Conservation (phyloP, 2,113 vertebrate species). For the Malaclemys terrapin region DNA sequence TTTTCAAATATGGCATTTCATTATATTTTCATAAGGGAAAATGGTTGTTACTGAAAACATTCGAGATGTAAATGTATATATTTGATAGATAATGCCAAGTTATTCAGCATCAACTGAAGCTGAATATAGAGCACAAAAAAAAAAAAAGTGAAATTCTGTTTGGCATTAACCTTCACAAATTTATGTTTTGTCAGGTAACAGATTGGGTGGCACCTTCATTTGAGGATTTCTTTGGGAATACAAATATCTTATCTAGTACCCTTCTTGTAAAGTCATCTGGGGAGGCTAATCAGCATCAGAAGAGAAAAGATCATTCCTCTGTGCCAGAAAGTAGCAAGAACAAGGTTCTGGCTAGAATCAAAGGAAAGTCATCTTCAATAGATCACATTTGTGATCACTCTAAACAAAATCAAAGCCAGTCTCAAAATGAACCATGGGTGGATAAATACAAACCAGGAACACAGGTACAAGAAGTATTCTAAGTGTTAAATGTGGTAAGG, state of each 20-base stretch:
- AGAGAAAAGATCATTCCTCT: conserved; percentile 41
- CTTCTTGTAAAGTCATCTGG: neutral
- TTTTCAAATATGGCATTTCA: neutral
- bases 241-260: neutral
- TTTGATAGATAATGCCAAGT: rapidly evolving
- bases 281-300: conserved; percentile 53
- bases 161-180: neutral
- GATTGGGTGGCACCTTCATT: conserved; percentile 88
- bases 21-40: neutral
- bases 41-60: neutral
- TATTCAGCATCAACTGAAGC: neutral
- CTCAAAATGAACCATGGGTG: conserved; percentile 89
- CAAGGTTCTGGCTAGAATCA: conserved; percentile 76
- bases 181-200: conserved; percentile 68
- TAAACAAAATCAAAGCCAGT: conserved; percentile 17
- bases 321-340: conserved; percentile 49
- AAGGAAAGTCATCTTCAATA: conserved; percentile 33
- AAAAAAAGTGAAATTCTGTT: neutral
- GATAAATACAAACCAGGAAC: conserved; percentile 86
- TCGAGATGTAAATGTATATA: rapidly evolving
- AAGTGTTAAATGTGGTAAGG: neutral
- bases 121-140: neutral
- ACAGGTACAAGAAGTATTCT: conserved; percentile 79
- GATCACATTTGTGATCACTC: conserved; percentile 32
- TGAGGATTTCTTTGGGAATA: conserved; percentile 77